Percentiles rank a stretch among this genome's conserved stretches.
Evolutionary conservation across 2,797 vertebrate species (phyloP).

Genomic region (Hippoglossus hippoglossus): DNA sequence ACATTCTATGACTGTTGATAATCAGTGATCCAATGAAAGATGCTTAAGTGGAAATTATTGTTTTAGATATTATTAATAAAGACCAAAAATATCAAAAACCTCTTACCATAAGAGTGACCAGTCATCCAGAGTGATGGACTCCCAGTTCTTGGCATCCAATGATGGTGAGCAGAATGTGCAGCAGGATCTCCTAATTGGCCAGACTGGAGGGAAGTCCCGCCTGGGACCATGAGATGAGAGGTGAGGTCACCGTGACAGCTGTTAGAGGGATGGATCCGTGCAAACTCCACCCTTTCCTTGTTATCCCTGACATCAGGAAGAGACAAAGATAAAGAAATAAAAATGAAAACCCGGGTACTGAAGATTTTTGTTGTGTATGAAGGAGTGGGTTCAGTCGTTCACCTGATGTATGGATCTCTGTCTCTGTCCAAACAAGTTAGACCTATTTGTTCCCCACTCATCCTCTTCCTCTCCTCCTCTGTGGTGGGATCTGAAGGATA

Average conservation of each 20-base stretch:
- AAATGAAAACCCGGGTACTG: background rate
- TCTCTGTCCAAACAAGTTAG: slow-evolving; percentile 87
- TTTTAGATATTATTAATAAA: no score
- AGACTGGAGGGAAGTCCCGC: slow-evolving; percentile 89
- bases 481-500: slow-evolving; percentile 87
- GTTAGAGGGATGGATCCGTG: slow-evolving; percentile 92
- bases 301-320: slow-evolving; percentile 85
- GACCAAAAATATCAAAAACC: background rate
- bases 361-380: background rate
- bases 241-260: slow-evolving; percentile 93
- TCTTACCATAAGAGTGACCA: slow-evolving; percentile 94
- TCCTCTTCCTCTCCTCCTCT: slow-evolving; percentile 91
- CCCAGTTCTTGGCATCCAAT: slow-evolving; percentile 96
- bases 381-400: background rate
- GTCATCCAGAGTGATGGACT: slow-evolving; percentile 98
- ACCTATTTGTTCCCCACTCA: slow-evolving; percentile 91
- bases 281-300: slow-evolving; percentile 95
- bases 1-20: background rate
- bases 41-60: no score
- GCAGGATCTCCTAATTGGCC: slow-evolving; percentile 91
- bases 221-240: slow-evolving; percentile 92
- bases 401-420: slow-evolving; percentile 92
- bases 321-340: slow-evolving; percentile 32
- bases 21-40: no score
- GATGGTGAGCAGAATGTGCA: slow-evolving; percentile 91